Evolutionary conservation across 2,888 invertebrate species (phyloP).

Genomic region (Acleris laterana): DNA sequence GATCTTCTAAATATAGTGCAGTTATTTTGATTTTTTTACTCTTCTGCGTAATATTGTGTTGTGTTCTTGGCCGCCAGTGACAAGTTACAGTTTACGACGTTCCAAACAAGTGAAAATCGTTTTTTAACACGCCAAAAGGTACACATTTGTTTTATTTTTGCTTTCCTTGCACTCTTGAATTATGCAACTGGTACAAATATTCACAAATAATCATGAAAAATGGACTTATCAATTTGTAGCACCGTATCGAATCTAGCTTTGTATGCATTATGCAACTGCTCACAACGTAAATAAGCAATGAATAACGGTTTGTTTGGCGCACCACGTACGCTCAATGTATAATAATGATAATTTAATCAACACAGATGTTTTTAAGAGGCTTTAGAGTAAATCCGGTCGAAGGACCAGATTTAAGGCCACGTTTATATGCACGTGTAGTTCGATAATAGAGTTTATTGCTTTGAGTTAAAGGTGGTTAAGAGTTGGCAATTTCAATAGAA

Average conservation of each 20-base stretch:
- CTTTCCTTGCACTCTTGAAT: background rate
- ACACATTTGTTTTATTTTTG: slow-evolving; percentile 1
- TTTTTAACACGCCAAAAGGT: slow-evolving; percentile 27
- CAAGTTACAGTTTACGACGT: slow-evolving; percentile 41
- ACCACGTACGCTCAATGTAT: slow-evolving; percentile 36
- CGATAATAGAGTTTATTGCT: background rate
- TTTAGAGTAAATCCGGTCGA: slow-evolving; percentile 45
- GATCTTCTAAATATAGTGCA: slow-evolving; percentile 74
- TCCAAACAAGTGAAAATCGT: slow-evolving; percentile 23
- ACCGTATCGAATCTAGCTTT: slow-evolving; percentile 32
- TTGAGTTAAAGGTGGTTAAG: background rate
- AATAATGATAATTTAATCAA: slow-evolving; percentile 43
- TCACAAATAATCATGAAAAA: background rate
- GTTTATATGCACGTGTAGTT: background rate
- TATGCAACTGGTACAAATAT: slow-evolving; percentile 2
- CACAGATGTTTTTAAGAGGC: slow-evolving; percentile 50
- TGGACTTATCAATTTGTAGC: background rate
- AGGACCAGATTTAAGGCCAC: slow-evolving; percentile 20
- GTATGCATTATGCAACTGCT: slow-evolving; percentile 40
- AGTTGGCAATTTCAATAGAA: too few relatives aligned
- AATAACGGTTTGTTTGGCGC: slow-evolving; percentile 17
- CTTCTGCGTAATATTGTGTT: slow-evolving; percentile 67
- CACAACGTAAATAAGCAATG: slow-evolving; percentile 26
- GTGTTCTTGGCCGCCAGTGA: slow-evolving; percentile 52
- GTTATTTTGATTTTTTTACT: slow-evolving; percentile 57